These are phyloP conservation scores for Zaprionus camerounensis DNA, from an alignment of 1,140 invertebrate species.

Conservation along the genomic window DNA sequence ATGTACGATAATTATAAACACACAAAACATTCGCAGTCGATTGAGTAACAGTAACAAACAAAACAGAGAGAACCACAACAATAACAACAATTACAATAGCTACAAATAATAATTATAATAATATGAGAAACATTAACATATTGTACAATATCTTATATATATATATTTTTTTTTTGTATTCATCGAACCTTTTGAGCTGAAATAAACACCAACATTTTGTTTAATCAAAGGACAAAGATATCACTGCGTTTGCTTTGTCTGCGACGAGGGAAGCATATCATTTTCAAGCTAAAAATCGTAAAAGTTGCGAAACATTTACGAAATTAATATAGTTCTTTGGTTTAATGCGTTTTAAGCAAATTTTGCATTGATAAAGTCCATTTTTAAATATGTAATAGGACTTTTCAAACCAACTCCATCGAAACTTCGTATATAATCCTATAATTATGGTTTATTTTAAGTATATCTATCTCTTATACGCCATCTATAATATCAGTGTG, in stretches of 20 bases:
- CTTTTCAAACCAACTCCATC: too few relatives aligned
- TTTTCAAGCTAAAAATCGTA: neutral
- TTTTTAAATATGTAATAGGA: too few relatives aligned
- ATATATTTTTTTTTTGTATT: conserved; percentile 62
- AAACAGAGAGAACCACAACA: neutral
- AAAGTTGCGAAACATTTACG: too few relatives aligned
- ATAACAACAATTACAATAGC: conserved; percentile 17
- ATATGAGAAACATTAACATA: conserved; percentile 49
- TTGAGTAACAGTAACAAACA: conserved; percentile 30
- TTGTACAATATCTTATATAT: conserved; percentile 68
- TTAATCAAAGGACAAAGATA: conserved; percentile 53
- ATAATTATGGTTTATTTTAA: too few relatives aligned
- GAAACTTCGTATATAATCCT: too few relatives aligned
- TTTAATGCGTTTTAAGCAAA: too few relatives aligned
- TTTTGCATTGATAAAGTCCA: too few relatives aligned
- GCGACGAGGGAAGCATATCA: neutral
- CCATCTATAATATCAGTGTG: too few relatives aligned
- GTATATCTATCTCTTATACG: too few relatives aligned
- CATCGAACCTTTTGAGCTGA: conserved; percentile 64
- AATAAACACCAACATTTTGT: conserved; percentile 73
- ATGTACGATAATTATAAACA: conserved; percentile 48
- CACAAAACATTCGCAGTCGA: conserved; percentile 44
- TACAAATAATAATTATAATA: conserved; percentile 31
- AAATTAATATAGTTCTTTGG: too few relatives aligned
- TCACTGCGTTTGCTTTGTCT: neutral